These are phyloP conservation scores for Drosophila prolongata DNA, from an alignment of 2,888 invertebrate genomes.

Conservation along the genomic window DNA sequence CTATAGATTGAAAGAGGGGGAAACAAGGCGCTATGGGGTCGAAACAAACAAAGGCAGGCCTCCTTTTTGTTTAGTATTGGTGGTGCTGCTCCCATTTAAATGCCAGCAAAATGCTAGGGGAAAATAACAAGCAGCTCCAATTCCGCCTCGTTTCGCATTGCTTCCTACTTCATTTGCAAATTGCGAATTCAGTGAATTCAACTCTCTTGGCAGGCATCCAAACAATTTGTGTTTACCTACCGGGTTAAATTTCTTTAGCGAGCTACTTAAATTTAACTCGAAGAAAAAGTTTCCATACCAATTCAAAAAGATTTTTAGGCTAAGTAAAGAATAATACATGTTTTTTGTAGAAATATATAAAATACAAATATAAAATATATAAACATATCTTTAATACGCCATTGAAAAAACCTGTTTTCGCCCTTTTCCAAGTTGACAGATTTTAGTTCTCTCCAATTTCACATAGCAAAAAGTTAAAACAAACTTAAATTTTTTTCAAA, in stretches of 20 bases:
- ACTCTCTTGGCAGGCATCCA: slow-evolving; percentile 20
- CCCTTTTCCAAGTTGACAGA: too few species aligned
- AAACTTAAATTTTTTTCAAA: too few species aligned
- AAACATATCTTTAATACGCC: too few species aligned
- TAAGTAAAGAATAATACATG: too few species aligned
- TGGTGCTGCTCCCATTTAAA: slow-evolving; percentile 18
- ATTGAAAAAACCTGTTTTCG: too few species aligned
- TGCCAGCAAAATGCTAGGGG: slow-evolving; percentile 1
- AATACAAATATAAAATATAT: too few species aligned
- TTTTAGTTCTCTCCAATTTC: too few species aligned
- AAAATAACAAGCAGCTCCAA: slow-evolving; percentile 19
- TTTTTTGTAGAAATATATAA: too few species aligned
- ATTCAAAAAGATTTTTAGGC: neutral
- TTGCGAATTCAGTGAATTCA: slow-evolving; percentile 29
- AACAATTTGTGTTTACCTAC: slow-evolving; percentile 25
- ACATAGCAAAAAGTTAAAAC: too few species aligned
- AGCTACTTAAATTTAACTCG: slow-evolving; percentile 4
- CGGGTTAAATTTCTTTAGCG: slow-evolving; percentile 24
- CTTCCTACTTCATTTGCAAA: slow-evolving; percentile 33
- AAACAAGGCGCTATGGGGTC: neutral
- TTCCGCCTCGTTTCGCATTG: slow-evolving; percentile 22
- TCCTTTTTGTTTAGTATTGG: slow-evolving; percentile 30
- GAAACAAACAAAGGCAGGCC: slow-evolving; percentile 31
- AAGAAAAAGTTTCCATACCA: neutral
- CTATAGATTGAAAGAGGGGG: neutral